These are phyloP conservation scores for Chamaea fasciata DNA, from an alignment of 2,113 vertebrate genomes.

Conservation along the genomic window DNA sequence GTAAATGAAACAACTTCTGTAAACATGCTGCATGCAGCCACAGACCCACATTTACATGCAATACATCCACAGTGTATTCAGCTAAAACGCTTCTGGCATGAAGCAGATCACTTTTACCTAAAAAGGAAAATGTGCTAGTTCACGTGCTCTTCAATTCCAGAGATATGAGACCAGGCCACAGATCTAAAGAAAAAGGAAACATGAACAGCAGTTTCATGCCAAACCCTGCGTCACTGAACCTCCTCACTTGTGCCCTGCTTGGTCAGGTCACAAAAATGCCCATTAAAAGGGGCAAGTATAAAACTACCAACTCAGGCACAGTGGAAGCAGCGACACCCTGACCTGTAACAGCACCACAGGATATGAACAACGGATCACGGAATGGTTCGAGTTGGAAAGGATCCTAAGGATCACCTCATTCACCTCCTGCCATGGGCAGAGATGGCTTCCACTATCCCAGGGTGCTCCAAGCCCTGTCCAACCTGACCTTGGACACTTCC, in stretches of 20 bases:
- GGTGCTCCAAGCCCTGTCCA: too few relatives aligned
- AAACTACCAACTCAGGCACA: not conserved
- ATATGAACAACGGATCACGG: accelerated
- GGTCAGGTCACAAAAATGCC: not conserved
- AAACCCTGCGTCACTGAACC: not conserved
- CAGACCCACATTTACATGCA: too few relatives aligned
- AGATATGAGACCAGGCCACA: accelerated
- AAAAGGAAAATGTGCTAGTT: not conserved
- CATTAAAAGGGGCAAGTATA: not conserved
- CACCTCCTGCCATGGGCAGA: not conserved
- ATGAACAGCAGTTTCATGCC: not conserved
- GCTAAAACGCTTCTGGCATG: too few relatives aligned
- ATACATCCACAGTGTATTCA: too few relatives aligned
- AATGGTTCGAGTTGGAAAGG: too few relatives aligned
- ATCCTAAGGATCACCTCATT: not conserved
- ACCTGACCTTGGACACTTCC: too few relatives aligned
- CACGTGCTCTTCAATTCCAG: not conserved
- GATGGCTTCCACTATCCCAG: too few relatives aligned
- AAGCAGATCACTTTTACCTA: too few relatives aligned
- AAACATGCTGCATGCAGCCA: too few relatives aligned
- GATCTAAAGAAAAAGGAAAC: not conserved
- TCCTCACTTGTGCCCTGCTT: not conserved
- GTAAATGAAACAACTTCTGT: too few relatives aligned
- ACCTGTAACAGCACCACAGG: not conserved
- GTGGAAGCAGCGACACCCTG: not conserved